A percentile compares a stretch with the other conserved stretches of the same genome.
phyloP scores from a whole-genome alignment of 2,797 vertebrate genomes.

The Apodemus agrarius region DNA sequence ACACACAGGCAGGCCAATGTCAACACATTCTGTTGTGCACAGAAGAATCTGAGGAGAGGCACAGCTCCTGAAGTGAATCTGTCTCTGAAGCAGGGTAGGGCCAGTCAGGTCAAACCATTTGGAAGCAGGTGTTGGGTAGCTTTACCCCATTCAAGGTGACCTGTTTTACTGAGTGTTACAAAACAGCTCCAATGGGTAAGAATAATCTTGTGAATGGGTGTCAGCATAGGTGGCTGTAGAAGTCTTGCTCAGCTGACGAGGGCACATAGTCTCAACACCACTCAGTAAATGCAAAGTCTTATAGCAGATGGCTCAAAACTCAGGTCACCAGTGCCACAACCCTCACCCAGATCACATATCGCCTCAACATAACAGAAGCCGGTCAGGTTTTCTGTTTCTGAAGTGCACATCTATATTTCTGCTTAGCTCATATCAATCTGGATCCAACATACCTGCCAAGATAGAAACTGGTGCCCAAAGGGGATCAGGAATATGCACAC shows the following conservation, averaged over 20 bases:
- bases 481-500: neutral
- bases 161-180: slow-evolving; percentile 58
- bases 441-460: neutral
- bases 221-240: neutral
- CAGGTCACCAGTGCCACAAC: neutral
- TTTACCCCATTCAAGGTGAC: neutral
- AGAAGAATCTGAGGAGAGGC: neutral
- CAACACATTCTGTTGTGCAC: slow-evolving; percentile 24
- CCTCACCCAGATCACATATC: neutral
- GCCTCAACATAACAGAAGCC: neutral
- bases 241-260: neutral
- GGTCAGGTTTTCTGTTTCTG: neutral
- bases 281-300: neutral
- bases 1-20: slow-evolving; percentile 56
- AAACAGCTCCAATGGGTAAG: slow-evolving; percentile 38
- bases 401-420: neutral
- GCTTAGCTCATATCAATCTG: neutral
- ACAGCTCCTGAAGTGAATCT: slow-evolving; percentile 14
- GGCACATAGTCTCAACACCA: neutral
- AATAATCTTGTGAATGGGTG: neutral
- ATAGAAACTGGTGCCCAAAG: neutral
- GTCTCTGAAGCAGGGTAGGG: slow-evolving; percentile 25
- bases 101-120: neutral
- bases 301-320: neutral
- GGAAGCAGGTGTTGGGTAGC: slow-evolving; percentile 5